These are phyloP conservation scores for Napeogenes sylphis DNA, from an alignment of 2,888 invertebrate species.

Conservation along the genomic window DNA sequence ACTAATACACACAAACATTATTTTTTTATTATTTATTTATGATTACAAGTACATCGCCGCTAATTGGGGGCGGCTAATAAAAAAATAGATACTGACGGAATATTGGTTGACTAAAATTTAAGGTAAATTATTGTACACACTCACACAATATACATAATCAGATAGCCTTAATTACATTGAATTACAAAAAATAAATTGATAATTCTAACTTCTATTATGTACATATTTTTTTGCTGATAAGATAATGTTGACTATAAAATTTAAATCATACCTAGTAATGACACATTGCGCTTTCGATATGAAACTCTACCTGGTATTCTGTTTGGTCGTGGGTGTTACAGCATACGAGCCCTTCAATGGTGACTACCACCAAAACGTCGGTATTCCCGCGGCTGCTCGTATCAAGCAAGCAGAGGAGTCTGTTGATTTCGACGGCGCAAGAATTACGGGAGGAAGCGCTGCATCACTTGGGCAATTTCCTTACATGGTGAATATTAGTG, in stretches of 20 bases:
- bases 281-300: background rate
- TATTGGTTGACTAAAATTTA: no score
- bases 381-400: slow-evolving; percentile 30
- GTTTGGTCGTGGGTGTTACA: background rate
- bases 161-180: no score
- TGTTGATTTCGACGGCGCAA: slow-evolving; percentile 27
- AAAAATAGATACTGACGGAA: no score
- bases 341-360: slow-evolving; percentile 22
- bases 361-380: slow-evolving; percentile 32
- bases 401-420: slow-evolving; percentile 33
- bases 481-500: slow-evolving; percentile 16
- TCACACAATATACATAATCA: no score
- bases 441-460: slow-evolving; percentile 32
- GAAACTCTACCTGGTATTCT: background rate
- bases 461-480: slow-evolving; percentile 29
- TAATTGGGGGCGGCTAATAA: no score
- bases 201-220: no score
- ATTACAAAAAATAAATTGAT: no score
- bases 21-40: no score
- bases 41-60: no score
- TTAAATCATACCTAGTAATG: background rate
- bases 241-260: background rate
- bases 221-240: background rate
- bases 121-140: no score
- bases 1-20: no score